These are phyloP conservation scores for Indicator indicator DNA, from an alignment of 2,113 vertebrate genomes.

Conservation along the genomic window DNA sequence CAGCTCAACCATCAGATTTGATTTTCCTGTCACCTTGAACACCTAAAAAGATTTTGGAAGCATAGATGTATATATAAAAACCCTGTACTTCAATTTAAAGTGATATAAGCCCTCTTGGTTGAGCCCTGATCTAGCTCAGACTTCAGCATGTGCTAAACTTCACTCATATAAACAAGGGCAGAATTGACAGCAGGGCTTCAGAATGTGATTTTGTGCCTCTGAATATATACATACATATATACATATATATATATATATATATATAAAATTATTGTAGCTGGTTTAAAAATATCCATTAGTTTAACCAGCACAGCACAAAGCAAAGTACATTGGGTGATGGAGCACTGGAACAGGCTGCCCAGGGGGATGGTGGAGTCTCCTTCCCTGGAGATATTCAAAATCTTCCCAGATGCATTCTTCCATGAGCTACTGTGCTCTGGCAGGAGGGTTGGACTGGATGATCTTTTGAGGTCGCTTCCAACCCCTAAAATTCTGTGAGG, in stretches of 20 bases:
- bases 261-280: neutral
- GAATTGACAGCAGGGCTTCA: neutral
- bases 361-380: too few species aligned
- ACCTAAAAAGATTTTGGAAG: conserved; percentile 48
- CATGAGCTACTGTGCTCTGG: too few species aligned
- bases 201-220: conserved; percentile 17
- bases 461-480: too few species aligned
- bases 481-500: too few species aligned
- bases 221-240: neutral
- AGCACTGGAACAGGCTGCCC: too few species aligned
- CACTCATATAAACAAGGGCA: neutral
- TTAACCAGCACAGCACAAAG: neutral
- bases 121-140: neutral
- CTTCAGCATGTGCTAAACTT: conserved; percentile 24
- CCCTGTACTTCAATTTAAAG: neutral
- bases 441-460: too few species aligned
- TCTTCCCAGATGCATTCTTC: too few species aligned
- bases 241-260: too few species aligned
- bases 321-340: neutral
- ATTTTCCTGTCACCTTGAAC: conserved; percentile 56
- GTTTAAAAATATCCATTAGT: conserved; percentile 38
- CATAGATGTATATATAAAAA: neutral
- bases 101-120: neutral
- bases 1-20: conserved; percentile 62
- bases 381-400: too few species aligned